Evolutionary conservation across 1,140 invertebrate genomes (phyloP).

Genomic region (Mamestra configurata): DNA sequence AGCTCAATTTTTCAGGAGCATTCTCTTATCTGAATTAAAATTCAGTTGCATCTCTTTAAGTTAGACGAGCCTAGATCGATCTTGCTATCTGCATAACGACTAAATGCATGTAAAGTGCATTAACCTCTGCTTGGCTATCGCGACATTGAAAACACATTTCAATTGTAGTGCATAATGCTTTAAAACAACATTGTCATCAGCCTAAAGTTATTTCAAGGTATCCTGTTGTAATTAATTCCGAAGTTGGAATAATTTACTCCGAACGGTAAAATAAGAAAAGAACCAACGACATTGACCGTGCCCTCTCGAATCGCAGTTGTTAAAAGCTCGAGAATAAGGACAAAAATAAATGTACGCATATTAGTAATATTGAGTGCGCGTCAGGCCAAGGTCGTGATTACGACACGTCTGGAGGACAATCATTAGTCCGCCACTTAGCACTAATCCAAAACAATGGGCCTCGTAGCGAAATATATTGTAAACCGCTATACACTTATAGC

Average conservation of each 20-base stretch:
- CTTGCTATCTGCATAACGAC: neutral
- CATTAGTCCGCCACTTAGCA: conserved; percentile 53
- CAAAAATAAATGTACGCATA: conserved; percentile 54
- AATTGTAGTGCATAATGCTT: neutral
- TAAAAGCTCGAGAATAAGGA: conserved; percentile 43
- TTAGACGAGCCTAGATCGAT: neutral
- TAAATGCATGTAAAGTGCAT: neutral
- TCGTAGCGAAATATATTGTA: conserved; percentile 19
- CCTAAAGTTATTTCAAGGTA: neutral
- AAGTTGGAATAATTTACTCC: neutral
- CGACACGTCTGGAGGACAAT: conserved; percentile 63
- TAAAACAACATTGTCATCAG: neutral
- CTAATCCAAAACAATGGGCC: conserved; percentile 46
- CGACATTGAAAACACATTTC: neutral
- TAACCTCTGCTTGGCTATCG: neutral
- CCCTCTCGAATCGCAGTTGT: neutral
- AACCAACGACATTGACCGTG: conserved; percentile 19
- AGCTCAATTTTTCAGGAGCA: neutral
- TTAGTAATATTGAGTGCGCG: conserved; percentile 60
- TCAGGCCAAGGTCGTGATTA: conserved; percentile 62
- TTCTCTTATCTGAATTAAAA: neutral
- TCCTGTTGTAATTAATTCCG: neutral
- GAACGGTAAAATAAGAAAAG: neutral
- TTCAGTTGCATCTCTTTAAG: neutral
- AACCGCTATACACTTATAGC: neutral